Conservation (phyloP, 2,888 invertebrate species). For the Notodonta dromedarius region DNA sequence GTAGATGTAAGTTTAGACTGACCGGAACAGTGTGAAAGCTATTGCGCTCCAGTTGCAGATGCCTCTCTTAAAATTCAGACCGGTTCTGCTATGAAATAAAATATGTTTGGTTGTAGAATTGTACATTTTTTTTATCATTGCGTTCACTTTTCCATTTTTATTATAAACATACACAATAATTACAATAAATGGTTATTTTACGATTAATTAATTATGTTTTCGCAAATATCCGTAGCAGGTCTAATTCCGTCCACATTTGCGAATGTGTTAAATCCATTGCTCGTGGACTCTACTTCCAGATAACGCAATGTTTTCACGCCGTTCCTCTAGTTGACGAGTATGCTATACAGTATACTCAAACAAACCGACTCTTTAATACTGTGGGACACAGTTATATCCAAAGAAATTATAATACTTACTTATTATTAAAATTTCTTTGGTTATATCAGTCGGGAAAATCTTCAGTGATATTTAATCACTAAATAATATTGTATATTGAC, state of each 20-base stretch:
- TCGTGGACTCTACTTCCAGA: conserved; percentile 25
- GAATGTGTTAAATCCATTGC: conserved; percentile 62
- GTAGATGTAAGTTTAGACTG: conserved; percentile 73
- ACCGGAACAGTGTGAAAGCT: conserved; percentile 70
- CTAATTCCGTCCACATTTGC: conserved; percentile 80
- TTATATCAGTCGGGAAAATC: conserved; percentile 57
- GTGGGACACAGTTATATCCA: conserved; percentile 28
- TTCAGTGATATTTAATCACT: conserved; percentile 76
- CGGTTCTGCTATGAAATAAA: too few relatives aligned
- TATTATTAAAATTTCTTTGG: too few relatives aligned
- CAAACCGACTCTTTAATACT: conserved; percentile 54
- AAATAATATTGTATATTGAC: conserved; percentile 74
- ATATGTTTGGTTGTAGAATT: conserved; percentile 1
- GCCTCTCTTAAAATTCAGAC: conserved; percentile 8
- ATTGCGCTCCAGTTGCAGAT: conserved; percentile 40
- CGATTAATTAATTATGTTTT: conserved; percentile 7
- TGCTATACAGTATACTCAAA: conserved; percentile 39
- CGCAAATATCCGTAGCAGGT: conserved; percentile 36
- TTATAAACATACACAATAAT: neutral
- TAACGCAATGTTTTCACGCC: conserved; percentile 67
- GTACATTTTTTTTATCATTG: neutral
- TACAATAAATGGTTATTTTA: neutral
- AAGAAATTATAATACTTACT: too few relatives aligned
- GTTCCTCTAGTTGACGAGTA: conserved; percentile 46
- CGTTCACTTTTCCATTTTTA: too few relatives aligned